Base-by-base conservation (phyloP, 1,140 invertebrate genomes). In the Brachionus sp. region DNA sequence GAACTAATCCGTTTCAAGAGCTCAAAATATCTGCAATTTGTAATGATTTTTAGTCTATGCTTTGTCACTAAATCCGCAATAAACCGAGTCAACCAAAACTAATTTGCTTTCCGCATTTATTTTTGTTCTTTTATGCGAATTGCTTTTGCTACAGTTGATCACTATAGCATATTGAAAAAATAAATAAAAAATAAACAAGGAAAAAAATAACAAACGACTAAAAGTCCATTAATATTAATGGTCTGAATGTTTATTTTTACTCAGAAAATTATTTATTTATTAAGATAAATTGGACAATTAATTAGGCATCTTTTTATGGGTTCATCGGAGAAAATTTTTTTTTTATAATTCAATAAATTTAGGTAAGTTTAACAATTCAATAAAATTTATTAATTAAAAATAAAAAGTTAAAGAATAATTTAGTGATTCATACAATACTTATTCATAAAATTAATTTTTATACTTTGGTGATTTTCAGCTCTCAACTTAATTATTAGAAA, bases 11-110 rank as follows among this genome's bases (percentile, higher is more conserved):
- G n/a, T 57, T 57, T 57, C 19, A 57, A 57, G 50, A 57, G 50
- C 50, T 57, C 50, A 57, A 57, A 57, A 57, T 57, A 57, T 57
- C 50, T 57, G 50, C 50, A 19, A 57, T 57, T 57, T 57, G 50
- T 57, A 57, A 57, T 57, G 50, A 57, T 57, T 57, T 57, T 19
- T 57, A 57, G 50, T 57, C 33, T 66, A 66, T 33, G 33, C 64
- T 33, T 70, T 70, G 16, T 70, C 37, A 39, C 35, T 39, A 37
- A 70, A 70, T 70, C 66, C 66, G 66, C 33, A 70, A 70, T 70
- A 70, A 70, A 70, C 66, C 66, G 66, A 70, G 37, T 70, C 66
- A 70, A 70, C 33, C 66, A 39, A 70, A 70, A 39, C 66, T 70
- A 70, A 70, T 70, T 70, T 70, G 33, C 19, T 39, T 39, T 39